Conservation (phyloP, 2,888 invertebrate species). For the Macrosoma leucophasiata region DNA sequence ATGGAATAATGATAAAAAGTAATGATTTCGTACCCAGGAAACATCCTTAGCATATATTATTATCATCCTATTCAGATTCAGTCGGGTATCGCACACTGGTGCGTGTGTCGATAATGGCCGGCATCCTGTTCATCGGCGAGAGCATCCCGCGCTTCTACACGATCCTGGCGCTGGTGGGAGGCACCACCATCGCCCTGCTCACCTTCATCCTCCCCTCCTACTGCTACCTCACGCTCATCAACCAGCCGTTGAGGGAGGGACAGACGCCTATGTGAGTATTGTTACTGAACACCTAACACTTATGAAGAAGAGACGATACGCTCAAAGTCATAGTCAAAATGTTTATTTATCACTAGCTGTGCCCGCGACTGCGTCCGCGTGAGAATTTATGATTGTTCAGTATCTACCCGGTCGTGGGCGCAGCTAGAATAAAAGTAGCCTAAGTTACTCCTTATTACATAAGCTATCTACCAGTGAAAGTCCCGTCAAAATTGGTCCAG, state of each 20-base stretch:
- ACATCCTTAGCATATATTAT: no score
- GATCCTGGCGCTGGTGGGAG: slow-evolving; percentile 81
- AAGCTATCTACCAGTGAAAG: no score
- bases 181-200: slow-evolving; percentile 80
- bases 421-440: no score
- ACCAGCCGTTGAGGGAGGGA: slow-evolving; percentile 48
- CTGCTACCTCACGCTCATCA: slow-evolving; percentile 78
- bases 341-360: no score
- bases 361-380: no score
- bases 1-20: no score
- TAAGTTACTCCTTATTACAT: no score
- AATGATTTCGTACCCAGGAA: no score
- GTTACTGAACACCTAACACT: not conserved
- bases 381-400: no score
- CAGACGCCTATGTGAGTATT: slow-evolving; percentile 44
- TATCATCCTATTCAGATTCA: no score
- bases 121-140: slow-evolving; percentile 79
- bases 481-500: no score
- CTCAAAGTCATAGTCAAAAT: not conserved
- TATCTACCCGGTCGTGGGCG: no score
- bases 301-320: not conserved
- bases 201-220: slow-evolving; percentile 81
- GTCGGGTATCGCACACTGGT: slow-evolving; percentile 74
- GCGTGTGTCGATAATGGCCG: slow-evolving; percentile 73
- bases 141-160: slow-evolving; percentile 81